These are phyloP conservation scores for Callinectes sapidus DNA, from an alignment of 2,888 invertebrate genomes.

Conservation along the genomic window DNA sequence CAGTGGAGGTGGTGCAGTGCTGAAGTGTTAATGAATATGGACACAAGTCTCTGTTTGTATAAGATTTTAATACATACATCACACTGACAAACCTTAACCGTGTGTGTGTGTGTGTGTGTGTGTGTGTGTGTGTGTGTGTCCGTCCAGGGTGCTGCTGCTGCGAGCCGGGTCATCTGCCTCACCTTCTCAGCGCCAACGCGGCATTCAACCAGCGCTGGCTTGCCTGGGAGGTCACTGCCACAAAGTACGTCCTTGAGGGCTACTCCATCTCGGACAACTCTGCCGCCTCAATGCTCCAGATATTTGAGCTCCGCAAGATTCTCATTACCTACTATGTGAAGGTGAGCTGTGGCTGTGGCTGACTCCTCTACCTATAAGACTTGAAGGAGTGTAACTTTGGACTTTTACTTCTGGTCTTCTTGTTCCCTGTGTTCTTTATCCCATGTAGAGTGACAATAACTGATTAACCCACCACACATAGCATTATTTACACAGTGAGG, in stretches of 20 bases:
- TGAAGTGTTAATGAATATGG: no score
- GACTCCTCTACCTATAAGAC: no score
- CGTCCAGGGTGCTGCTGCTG: constrained; percentile 88
- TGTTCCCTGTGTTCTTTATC: no score
- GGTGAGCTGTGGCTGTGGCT: constrained; percentile 77
- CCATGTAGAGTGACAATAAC: no score
- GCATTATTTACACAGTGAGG: no score
- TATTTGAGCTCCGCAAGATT: constrained; percentile 97
- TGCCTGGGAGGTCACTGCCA: constrained; percentile 96
- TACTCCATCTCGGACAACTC: constrained; percentile 99
- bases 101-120: constrained; percentile 3
- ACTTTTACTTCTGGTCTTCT: no score
- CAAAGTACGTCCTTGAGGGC: constrained; percentile 98
- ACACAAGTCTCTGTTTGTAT: not conserved
- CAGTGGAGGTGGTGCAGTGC: no score
- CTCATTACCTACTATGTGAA: constrained; percentile 98
- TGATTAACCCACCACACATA: no score
- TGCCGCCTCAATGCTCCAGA: constrained; percentile 96
- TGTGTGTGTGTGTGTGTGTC: constrained; percentile 18
- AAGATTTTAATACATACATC: not conserved
- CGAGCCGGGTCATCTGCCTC: constrained; percentile 90
- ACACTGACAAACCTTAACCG: not conserved
- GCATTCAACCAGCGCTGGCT: constrained; percentile 98
- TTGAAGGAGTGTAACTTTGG: no score
- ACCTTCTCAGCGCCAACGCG: constrained; percentile 95